phyloP scores from a whole-genome alignment of 1,140 invertebrate species.

The Scylla paramamosain region DNA sequence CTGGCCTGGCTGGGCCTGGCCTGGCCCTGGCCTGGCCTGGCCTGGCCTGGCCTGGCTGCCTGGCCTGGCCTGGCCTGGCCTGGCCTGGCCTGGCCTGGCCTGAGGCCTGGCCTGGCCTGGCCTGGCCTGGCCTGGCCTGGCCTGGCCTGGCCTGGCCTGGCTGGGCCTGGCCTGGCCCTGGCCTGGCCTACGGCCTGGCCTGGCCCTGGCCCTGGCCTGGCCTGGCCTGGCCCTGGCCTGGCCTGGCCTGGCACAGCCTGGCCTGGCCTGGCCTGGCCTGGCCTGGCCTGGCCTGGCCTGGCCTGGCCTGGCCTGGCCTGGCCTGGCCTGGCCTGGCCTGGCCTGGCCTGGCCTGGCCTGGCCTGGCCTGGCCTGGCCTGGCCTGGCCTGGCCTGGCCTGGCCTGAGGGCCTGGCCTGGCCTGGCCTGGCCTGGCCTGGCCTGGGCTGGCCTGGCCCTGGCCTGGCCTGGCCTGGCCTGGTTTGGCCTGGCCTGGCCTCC shows the following conservation, averaged over 20 bases:
- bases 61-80: slow-evolving; percentile 75
- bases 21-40: slow-evolving; percentile 74
- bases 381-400: slow-evolving; percentile 77
- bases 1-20: slow-evolving; percentile 46
- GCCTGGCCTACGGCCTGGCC: slow-evolving; percentile 74
- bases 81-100: slow-evolving; percentile 77
- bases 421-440: slow-evolving; percentile 76
- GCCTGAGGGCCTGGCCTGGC: slow-evolving; percentile 71
- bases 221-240: slow-evolving; percentile 77
- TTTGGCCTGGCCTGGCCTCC: slow-evolving; percentile 27
- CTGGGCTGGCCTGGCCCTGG: slow-evolving; percentile 52
- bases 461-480: slow-evolving; percentile 54
- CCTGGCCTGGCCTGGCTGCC: slow-evolving; percentile 76
- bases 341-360: slow-evolving; percentile 73
- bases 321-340: slow-evolving; percentile 62
- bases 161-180: slow-evolving; percentile 27
- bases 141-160: slow-evolving; percentile 49
- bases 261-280: slow-evolving; percentile 71
- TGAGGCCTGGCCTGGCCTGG: slow-evolving; percentile 77
- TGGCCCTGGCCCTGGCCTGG: slow-evolving; percentile 73
- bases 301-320: slow-evolving; percentile 73
- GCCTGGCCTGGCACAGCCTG: not conserved
- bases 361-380: slow-evolving; percentile 76
- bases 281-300: not conserved
- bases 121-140: slow-evolving; percentile 45